phyloP scores from a whole-genome alignment of 2,113 vertebrate genomes.

The Sinocyclocheilus grahami region DNA sequence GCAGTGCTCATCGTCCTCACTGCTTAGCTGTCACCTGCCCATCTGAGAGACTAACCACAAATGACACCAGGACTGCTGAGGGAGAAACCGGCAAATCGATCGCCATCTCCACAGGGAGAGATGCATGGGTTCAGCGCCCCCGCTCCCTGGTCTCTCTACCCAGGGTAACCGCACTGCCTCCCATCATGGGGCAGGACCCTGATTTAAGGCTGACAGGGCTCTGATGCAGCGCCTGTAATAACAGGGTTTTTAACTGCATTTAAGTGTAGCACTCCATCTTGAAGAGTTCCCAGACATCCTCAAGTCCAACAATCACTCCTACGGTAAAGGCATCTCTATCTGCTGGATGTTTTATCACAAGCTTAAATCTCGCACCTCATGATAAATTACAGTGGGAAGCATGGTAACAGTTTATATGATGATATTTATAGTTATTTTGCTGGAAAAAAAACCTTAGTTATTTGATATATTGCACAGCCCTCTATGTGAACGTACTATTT shows the following conservation, averaged over 20 bases:
- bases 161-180: background rate
- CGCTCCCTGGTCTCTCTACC: background rate
- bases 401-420: background rate
- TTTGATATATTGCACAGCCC: no score
- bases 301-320: slow-evolving; percentile 14
- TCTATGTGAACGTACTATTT: no score
- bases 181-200: slow-evolving; percentile 9
- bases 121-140: slow-evolving; percentile 41
- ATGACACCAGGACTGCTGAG: slow-evolving; percentile 38
- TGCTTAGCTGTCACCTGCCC: slow-evolving; percentile 43
- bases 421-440: background rate
- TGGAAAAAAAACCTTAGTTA: no score
- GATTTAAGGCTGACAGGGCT: slow-evolving; percentile 36
- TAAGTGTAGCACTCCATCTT: slow-evolving; percentile 24
- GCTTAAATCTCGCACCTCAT: slow-evolving; percentile 1
- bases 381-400: background rate
- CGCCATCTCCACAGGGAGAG: slow-evolving; percentile 49
- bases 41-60: slow-evolving; percentile 43
- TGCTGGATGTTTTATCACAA: slow-evolving; percentile 22
- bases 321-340: slow-evolving; percentile 10
- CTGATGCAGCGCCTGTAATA: slow-evolving; percentile 6
- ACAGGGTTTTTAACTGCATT: slow-evolving; percentile 28
- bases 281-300: background rate
- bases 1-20: slow-evolving; percentile 26
- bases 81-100: slow-evolving; percentile 63